Conservation (phyloP, 2,113 vertebrate genomes). For the Gobio gobio region DNA sequence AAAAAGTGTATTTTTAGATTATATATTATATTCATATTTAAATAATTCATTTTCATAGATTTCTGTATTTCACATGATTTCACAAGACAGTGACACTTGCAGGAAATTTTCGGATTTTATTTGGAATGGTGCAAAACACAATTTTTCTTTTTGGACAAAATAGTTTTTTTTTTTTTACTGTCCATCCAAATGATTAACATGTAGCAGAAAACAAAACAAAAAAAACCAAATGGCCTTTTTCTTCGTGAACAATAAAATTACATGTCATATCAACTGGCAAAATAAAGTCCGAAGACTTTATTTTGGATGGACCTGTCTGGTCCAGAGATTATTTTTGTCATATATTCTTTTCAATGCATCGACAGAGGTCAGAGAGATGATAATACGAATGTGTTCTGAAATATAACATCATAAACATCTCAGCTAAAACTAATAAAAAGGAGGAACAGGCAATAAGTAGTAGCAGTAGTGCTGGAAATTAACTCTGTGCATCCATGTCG, state of each 20-base stretch:
- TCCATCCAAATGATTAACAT: neutral
- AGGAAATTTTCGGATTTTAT: neutral
- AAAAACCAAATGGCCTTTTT: neutral
- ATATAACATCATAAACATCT: neutral
- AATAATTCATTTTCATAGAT: neutral
- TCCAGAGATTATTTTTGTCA: neutral
- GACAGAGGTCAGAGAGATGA: neutral
- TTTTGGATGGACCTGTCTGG: slow-evolving; percentile 5
- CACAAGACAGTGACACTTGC: neutral
- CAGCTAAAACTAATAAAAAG: neutral
- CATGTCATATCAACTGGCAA: neutral
- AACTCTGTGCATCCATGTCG: neutral
- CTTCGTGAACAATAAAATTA: neutral
- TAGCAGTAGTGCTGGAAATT: slow-evolving; percentile 2
- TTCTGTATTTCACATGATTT: neutral
- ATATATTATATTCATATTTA: neutral
- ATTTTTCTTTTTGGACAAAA: neutral
- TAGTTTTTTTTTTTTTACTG: neutral
- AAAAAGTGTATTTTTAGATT: neutral
- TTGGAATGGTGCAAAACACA: neutral
- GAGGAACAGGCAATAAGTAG: neutral
- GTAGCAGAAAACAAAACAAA: neutral
- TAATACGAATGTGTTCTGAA: slow-evolving; percentile 8
- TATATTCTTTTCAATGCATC: slow-evolving; percentile 2
- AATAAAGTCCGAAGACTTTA: neutral